A percentile compares a stretch with the other conserved stretches of the same genome.
Evolutionary conservation across 2,113 vertebrate species (phyloP).

Genomic region (Paramormyrops kingsleyae): DNA sequence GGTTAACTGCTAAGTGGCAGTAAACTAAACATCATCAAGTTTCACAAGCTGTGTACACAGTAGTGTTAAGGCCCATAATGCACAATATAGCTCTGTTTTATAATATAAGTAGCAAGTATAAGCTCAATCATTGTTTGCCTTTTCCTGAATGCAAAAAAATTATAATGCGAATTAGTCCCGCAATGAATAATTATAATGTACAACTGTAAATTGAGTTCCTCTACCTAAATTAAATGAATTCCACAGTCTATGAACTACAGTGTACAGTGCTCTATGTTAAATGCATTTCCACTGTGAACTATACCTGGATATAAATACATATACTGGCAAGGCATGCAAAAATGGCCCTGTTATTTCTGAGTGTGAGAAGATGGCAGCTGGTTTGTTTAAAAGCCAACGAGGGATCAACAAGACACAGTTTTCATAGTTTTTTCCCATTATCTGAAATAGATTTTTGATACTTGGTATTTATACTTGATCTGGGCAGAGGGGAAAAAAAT

Average conservation of each 20-base stretch:
- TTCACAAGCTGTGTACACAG: neutral
- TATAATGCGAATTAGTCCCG: neutral
- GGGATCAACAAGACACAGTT: neutral
- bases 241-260: neutral
- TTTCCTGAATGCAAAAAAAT: neutral
- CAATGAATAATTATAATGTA: neutral
- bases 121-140: neutral
- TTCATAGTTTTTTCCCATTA: neutral
- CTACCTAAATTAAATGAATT: neutral
- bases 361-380: neutral
- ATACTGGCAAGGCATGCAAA: neutral
- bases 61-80: neutral
- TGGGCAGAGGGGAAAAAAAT: neutral
- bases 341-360: neutral
- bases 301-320: neutral
- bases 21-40: neutral
- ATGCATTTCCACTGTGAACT: neutral
- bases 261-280: neutral
- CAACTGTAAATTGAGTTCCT: neutral
- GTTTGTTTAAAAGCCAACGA: neutral
- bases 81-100: neutral
- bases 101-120: neutral
- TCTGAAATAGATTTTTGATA: neutral
- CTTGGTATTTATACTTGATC: neutral
- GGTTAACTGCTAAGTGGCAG: neutral